These are phyloP conservation scores for Dendroctonus valens DNA, from an alignment of 1,140 invertebrate species.

Conservation along the genomic window DNA sequence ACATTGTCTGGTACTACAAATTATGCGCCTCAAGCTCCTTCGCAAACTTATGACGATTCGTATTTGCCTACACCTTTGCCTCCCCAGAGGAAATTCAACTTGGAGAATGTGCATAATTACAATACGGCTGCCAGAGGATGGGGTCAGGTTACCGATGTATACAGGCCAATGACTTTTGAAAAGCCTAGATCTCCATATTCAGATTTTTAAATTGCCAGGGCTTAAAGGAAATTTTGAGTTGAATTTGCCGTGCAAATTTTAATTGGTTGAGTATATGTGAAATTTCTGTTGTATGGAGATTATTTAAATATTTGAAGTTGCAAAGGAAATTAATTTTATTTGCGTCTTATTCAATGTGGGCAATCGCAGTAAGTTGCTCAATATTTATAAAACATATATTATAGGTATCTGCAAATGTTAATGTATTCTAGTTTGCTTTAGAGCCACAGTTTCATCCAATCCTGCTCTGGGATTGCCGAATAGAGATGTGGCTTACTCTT, in stretches of 20 bases:
- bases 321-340: background rate
- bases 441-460: conserved; percentile 13
- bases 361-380: background rate
- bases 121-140: conserved; percentile 81
- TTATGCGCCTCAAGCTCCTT: conserved; percentile 18
- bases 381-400: background rate
- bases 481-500: background rate
- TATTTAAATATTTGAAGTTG: background rate
- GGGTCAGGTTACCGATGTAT: conserved; percentile 63
- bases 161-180: conserved; percentile 67
- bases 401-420: background rate
- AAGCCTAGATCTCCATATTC: conserved; percentile 58
- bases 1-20: background rate
- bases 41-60: conserved; percentile 23
- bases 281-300: background rate
- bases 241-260: background rate
- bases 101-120: conserved; percentile 59
- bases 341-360: background rate
- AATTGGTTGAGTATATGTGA: background rate
- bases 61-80: conserved; percentile 29
- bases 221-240: background rate
- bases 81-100: conserved; percentile 37
- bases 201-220: conserved; percentile 56
- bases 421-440: background rate
- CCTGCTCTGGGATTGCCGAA: conserved; percentile 18